phyloP scores from a whole-genome alignment of 2,797 vertebrate species.

The Myiothlypis chrysogaster region DNA sequence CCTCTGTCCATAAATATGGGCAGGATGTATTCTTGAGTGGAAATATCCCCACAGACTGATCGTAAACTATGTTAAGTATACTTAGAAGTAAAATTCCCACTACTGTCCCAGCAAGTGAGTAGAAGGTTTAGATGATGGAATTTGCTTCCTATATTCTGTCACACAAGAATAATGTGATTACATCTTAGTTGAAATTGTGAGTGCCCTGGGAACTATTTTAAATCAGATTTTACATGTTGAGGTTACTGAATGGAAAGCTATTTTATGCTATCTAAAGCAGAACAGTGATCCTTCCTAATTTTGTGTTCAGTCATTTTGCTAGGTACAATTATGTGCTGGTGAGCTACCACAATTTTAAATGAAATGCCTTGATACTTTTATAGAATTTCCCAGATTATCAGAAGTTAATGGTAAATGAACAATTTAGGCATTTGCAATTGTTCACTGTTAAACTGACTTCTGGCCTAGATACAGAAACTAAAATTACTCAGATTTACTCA shows the following conservation, averaged over 20 bases:
- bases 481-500: slow-evolving; percentile 57
- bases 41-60: neutral
- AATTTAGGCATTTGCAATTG: neutral
- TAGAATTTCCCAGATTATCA: neutral
- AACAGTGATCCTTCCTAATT: neutral
- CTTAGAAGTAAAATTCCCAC: neutral
- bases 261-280: neutral
- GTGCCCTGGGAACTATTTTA: neutral
- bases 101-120: neutral
- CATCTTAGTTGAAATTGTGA: neutral
- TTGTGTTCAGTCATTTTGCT: neutral
- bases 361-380: neutral
- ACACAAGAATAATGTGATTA: neutral
- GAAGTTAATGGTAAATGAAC: neutral
- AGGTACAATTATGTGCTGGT: neutral
- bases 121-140: neutral
- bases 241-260: neutral
- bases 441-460: slow-evolving; percentile 34
- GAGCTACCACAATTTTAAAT: neutral
- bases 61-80: neutral
- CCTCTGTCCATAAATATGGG: neutral
- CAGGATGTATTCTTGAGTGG: neutral
- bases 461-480: slow-evolving; percentile 38
- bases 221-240: neutral
- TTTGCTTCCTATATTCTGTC: neutral